Percentiles rank a stretch among this genome's conserved stretches.
Conservation (phyloP, 2,888 invertebrate species). For the Agrilus cyanescens region DNA sequence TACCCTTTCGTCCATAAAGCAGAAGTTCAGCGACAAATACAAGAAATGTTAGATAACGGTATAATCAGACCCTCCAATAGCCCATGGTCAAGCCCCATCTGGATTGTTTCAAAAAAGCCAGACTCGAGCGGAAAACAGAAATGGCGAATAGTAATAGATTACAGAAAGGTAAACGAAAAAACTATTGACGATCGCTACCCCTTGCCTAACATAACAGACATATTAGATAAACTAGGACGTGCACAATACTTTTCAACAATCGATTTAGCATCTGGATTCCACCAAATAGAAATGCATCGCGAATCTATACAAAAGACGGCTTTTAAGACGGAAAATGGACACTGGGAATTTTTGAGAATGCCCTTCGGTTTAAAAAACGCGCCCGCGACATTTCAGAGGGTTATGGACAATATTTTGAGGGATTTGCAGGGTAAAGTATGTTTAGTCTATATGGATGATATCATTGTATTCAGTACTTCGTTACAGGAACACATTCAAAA, state of each 20-base stretch:
- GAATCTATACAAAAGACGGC: conserved; percentile 20
- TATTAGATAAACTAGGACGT: conserved; percentile 22
- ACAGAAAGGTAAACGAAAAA: conserved; percentile 21
- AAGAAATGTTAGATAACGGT: conserved; percentile 12
- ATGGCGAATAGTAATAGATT: conserved; percentile 17
- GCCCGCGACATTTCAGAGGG: conserved; percentile 19
- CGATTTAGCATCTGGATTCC: conserved; percentile 19
- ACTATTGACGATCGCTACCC: conserved; percentile 23
- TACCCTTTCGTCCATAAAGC: conserved; percentile 18
- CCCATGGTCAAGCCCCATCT: conserved; percentile 16
- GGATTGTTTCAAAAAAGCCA: conserved; percentile 18
- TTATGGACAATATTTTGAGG: conserved; percentile 20
- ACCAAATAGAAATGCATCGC: conserved; percentile 18
- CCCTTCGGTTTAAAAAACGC: conserved; percentile 21
- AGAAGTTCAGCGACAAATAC: conserved; percentile 16
- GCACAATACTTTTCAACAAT: conserved; percentile 19
- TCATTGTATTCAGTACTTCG: conserved; percentile 21
- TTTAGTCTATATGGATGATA: conserved; percentile 24
- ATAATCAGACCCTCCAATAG: conserved; percentile 14
- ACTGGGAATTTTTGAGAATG: conserved; percentile 21
- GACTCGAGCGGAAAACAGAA: conserved; percentile 16
- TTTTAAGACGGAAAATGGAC: conserved; percentile 17
- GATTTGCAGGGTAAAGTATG: conserved; percentile 16
- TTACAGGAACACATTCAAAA: conserved; percentile 18
- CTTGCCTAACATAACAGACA: conserved; percentile 21